These are phyloP conservation scores for Bubo blakistoni DNA, from an alignment of 2,113 vertebrate genomes.

Conservation along the genomic window DNA sequence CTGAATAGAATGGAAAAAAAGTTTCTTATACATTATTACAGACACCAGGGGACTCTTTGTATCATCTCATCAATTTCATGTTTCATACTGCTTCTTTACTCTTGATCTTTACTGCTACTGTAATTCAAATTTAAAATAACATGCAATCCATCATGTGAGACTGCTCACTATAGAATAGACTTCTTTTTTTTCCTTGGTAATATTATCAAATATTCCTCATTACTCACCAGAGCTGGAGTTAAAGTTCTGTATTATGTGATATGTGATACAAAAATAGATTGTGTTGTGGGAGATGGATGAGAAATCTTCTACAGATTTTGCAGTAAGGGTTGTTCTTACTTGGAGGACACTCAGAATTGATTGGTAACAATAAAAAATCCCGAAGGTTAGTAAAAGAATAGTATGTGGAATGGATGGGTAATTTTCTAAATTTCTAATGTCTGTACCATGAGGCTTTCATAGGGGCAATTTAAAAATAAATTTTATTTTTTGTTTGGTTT, in stretches of 20 bases:
- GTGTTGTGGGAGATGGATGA: not conserved
- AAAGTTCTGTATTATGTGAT: not conserved
- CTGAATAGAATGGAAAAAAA: not conserved
- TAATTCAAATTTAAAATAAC: not conserved
- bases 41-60: not conserved
- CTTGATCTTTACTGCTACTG: not conserved
- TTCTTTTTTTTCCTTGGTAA: not conserved
- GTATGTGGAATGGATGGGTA: rapidly evolving
- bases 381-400: not conserved
- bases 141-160: not conserved
- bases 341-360: not conserved
- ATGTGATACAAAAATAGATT: not conserved
- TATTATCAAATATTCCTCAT: not conserved
- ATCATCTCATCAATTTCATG: not conserved
- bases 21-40: not conserved
- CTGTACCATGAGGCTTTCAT: not conserved
- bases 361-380: not conserved
- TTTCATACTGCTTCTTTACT: not conserved
- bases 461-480: not conserved
- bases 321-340: not conserved
- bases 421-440: not conserved
- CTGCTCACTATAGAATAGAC: not conserved
- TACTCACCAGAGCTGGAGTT: not conserved
- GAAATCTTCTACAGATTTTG: not conserved
- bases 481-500: not conserved